Conservation (phyloP, 2,888 invertebrate genomes). For the Doris montereyensis region DNA sequence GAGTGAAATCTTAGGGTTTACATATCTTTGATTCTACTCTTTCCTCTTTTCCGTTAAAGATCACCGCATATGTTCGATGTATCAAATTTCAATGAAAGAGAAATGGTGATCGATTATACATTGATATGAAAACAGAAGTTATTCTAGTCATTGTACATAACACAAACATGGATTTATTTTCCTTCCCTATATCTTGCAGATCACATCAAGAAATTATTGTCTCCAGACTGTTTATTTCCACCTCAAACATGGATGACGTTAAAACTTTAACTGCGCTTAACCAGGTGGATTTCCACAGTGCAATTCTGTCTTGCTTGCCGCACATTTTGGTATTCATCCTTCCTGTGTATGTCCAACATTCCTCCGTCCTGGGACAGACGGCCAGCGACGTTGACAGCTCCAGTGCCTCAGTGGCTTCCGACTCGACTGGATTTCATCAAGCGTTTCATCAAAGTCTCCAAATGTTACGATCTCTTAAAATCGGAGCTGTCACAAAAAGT, state of each 20-base stretch:
- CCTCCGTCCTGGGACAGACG: neutral
- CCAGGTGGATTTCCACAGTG: constrained; percentile 42
- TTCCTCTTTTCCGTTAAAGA: too few species aligned
- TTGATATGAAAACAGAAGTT: too few species aligned
- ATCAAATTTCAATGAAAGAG: too few species aligned
- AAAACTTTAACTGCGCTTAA: constrained; percentile 46
- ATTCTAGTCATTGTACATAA: neutral
- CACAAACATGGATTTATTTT: neutral
- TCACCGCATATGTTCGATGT: too few species aligned
- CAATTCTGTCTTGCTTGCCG: constrained; percentile 56
- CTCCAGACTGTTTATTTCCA: constrained; percentile 55
- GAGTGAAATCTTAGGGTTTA: too few species aligned
- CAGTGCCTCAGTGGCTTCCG: neutral
- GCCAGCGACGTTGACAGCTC: neutral
- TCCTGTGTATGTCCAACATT: constrained; percentile 61
- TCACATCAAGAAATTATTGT: constrained; percentile 44
- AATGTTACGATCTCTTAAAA: constrained; percentile 57
- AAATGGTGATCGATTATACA: too few species aligned
- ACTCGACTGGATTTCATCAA: too few species aligned
- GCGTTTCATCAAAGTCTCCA: constrained; percentile 37
- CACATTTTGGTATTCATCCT: constrained; percentile 62
- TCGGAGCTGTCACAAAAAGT: constrained; percentile 56
- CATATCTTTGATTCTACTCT: too few species aligned
- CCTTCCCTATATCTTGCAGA: neutral
- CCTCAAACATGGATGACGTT: constrained; percentile 47